A percentile compares a stretch with the other conserved stretches of the same genome.
Evolutionary conservation across 2,888 invertebrate species (phyloP).

Genomic region (Tubulanus polymorphus): DNA sequence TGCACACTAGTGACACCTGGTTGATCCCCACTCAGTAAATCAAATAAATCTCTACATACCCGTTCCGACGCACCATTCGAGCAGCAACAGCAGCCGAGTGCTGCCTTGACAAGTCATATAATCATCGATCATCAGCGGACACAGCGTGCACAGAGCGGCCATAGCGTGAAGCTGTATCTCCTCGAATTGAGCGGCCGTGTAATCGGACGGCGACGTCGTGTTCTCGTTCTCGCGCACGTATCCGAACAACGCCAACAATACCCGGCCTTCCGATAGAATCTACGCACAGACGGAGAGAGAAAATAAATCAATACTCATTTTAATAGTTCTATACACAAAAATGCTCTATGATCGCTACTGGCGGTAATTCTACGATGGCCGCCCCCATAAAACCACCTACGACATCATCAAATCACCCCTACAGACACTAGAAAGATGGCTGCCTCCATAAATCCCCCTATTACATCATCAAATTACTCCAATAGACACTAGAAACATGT

Average conservation of each 20-base stretch:
- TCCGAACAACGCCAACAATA: conserved; percentile 48
- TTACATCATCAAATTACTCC: too few species aligned
- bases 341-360: too few species aligned
- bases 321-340: too few species aligned
- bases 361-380: too few species aligned
- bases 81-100: conserved; percentile 45
- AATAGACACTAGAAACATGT: too few species aligned
- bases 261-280: conserved; percentile 48
- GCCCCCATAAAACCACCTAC: too few species aligned
- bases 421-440: too few species aligned
- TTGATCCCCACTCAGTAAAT: conserved; percentile 3
- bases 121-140: conserved; percentile 48
- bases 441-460: too few species aligned
- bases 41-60: conserved; percentile 27
- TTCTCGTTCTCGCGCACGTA: conserved; percentile 48
- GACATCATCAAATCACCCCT: too few species aligned
- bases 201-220: conserved; percentile 36
- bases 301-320: too few species aligned
- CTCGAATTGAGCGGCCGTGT: conserved; percentile 52
- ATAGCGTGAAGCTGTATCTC: conserved; percentile 52
- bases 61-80: conserved; percentile 52
- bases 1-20: too few species aligned
- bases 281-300: conserved; percentile 20
- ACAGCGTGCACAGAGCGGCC: conserved; percentile 44
- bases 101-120: conserved; percentile 52